Conservation (phyloP, 1,140 invertebrate genomes). For the Heliconius hermathena region DNA sequence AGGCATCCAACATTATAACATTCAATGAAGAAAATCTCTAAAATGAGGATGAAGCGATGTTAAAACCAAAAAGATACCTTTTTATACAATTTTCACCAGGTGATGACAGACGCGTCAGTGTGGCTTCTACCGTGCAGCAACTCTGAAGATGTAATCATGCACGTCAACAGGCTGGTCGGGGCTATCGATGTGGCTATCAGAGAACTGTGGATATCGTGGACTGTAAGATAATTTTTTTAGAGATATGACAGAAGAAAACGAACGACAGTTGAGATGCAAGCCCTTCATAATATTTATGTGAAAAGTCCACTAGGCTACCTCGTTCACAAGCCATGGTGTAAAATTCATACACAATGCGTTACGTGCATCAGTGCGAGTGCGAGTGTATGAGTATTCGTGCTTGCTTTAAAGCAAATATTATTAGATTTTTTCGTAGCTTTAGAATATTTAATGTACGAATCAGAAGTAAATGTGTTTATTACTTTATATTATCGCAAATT, state of each 20-base stretch:
- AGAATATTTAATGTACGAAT: no score
- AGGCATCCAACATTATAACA: no score
- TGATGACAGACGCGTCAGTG: slow-evolving; percentile 84
- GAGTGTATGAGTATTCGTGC: no score
- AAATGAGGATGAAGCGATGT: background rate
- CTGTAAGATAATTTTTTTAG: slow-evolving; percentile 48
- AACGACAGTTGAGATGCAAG: background rate
- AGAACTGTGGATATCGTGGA: slow-evolving; percentile 82
- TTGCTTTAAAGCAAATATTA: no score
- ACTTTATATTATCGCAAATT: background rate
- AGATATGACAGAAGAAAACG: background rate
- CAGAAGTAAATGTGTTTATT: no score
- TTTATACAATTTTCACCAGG: slow-evolving; percentile 54
- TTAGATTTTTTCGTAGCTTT: no score
- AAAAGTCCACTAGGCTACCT: background rate
- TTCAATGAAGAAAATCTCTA: background rate
- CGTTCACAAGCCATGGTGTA: no score
- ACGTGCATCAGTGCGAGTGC: no score
- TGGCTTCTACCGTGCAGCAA: slow-evolving; percentile 88
- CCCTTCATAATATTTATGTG: background rate
- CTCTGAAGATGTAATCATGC: slow-evolving; percentile 86
- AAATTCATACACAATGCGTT: no score
- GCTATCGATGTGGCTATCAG: slow-evolving; percentile 86
- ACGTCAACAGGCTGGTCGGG: slow-evolving; percentile 84
- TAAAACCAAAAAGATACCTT: background rate